Evolutionary conservation across 2,113 vertebrate species (phyloP), one percentile per base, ranked within the genome.

Genomic region (Charadrius vociferus): DNA sequence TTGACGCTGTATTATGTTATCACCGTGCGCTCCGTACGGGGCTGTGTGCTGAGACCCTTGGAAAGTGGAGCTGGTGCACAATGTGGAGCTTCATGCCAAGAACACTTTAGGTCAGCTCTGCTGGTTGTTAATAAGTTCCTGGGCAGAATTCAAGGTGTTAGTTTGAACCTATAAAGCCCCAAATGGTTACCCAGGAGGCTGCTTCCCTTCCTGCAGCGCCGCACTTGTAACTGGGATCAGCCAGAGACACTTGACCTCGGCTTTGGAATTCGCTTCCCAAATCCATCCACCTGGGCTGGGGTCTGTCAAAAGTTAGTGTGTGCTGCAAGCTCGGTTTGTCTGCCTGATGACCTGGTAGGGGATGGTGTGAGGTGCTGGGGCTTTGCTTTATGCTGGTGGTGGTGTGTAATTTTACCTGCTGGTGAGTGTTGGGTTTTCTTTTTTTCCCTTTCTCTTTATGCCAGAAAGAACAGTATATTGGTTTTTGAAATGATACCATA

Each of bases 111-210:
- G 90, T 75, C 90, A 73, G 78, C 77, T 83, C 74, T 89, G 43
- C 73, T 70, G n/a, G 17, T 41, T 65, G 72, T 88, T 93, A 95
- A 62, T 66, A 91, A 67, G 71, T 20, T 97, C 78, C 65, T 96
- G 78, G 74, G 88, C 63, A 95, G 91, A 94, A 94, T 88, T 94
- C 45, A 79, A 68, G 75, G 91, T 92, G 95, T 96, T 90, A 49
- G 65, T 50, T 90, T 65, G 85, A 94, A 78, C 30, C 36, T 89
- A 68, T 80, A 96, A 95, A 95, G 53, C 58, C 77, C 66, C 55
- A 71, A 49, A 71, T 63, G 41, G 86, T 84, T 90, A 81, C 83
- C 49, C 75, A 78, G 68, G 95, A 88, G 95, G 62, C 88, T 62
- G 39, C 65, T 93, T 93, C 53, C 65, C 49, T 88, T 89, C 70